Evolutionary conservation across 2,113 vertebrate species (phyloP), one percentile per base, ranked within the genome.

Genomic region (Pseudois nayaur): DNA sequence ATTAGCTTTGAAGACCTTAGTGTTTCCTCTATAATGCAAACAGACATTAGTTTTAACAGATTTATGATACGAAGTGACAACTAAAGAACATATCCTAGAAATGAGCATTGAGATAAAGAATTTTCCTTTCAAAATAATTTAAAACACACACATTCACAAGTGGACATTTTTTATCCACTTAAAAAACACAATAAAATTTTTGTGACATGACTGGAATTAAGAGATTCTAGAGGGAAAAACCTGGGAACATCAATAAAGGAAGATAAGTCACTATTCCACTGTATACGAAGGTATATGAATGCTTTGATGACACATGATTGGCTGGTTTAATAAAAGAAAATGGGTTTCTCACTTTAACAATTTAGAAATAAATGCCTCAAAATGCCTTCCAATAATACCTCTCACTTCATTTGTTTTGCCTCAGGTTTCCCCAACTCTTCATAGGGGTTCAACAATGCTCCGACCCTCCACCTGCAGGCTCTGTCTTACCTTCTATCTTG

Each of bases 1-100:
- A 98, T 74, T 62, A 89, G 36, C 52, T 91, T 81, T 96, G 64
- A 96, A 89, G 57, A 8, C 29, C n/a, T 93, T 62, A 59, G 62
- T 48, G 5, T 93, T 87, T 76, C 55, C 45, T 96, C 87, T 67
- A 43, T 64, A 85, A 88, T 36, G 48, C 19, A 96, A 95, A 89
- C 45, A 88, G 60, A 87, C 27, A 96, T 36, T 48, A 48, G 48
- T 91, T 79, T 93, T 81, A 86, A 81, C 23, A 91, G 43, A 36
- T 78, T 83, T 90, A 78, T 93, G 95, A 60, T n/a, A 91, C n/a
- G 76, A 94, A 85, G 17, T 40, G 29, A 82, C 36, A 74, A 74
- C 21, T 6, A 74, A 91, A 93, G 60, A 89, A 86, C 19, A 71
- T 86, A 86, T 3, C 25, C 36, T 62, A 88, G 27, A 97, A 95